Percentiles rank a stretch among this genome's conserved stretches.
Evolutionary conservation across 2,888 invertebrate genomes (phyloP).

Genomic region (Eupelmus urozonus): DNA sequence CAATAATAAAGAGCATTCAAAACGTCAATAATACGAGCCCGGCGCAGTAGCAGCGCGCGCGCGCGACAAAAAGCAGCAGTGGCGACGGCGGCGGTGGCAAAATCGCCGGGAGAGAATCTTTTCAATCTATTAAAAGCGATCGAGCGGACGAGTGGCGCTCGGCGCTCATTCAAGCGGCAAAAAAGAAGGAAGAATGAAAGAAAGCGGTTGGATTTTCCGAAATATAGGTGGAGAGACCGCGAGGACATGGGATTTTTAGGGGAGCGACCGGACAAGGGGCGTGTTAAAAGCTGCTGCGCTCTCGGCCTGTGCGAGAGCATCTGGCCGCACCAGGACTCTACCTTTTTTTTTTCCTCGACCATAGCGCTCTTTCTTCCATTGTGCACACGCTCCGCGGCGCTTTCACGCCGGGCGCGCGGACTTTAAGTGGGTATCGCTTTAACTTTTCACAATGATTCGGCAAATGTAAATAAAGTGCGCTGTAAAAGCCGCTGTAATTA

Average conservation of each 20-base stretch:
- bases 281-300: not conserved
- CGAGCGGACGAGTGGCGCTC: conserved; percentile 22
- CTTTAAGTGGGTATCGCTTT: conserved; percentile 37
- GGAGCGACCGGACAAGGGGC: conserved; percentile 9
- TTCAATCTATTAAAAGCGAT: conserved; percentile 54
- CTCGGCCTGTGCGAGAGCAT: conserved; percentile 47
- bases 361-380: too few relatives aligned
- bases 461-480: not conserved
- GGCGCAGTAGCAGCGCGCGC: conserved; percentile 2
- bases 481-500: too few relatives aligned
- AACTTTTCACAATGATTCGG: conserved; percentile 7
- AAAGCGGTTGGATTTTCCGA: conserved; percentile 35
- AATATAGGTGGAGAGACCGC: conserved; percentile 19
- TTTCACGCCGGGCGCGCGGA: conserved; percentile 8
- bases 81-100: not conserved
- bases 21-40: conserved; percentile 55
- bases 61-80: not conserved
- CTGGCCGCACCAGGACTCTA: conserved; percentile 9
- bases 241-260: conserved; percentile 20
- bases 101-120: conserved; percentile 31
- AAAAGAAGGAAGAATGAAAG: conserved; percentile 5
- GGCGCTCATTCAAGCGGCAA: not conserved
- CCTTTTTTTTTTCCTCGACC: too few relatives aligned
- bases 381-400: not conserved
- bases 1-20: conserved; percentile 51